Evolutionary conservation across 2,797 vertebrate genomes (phyloP).

Genomic region (Tenualosa thibaudeaui): DNA sequence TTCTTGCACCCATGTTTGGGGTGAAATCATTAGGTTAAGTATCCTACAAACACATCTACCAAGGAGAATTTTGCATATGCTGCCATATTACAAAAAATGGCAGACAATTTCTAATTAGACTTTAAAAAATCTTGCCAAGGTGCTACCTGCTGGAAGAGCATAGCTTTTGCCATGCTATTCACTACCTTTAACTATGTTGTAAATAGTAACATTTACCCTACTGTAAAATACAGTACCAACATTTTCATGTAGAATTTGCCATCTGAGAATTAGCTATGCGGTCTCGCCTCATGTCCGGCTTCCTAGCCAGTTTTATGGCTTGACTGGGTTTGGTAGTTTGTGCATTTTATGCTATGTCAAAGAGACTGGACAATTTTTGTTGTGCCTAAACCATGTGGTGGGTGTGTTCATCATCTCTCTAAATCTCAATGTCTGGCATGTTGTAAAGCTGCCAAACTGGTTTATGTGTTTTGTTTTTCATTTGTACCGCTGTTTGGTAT

Average conservation of each 20-base stretch:
- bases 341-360: slow-evolving; percentile 41
- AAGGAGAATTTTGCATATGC: slow-evolving; percentile 51
- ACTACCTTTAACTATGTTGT: slow-evolving; percentile 45
- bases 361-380: slow-evolving; percentile 28
- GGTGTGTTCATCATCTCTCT: slow-evolving; percentile 32
- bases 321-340: slow-evolving; percentile 40
- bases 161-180: slow-evolving; percentile 44
- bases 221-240: slow-evolving; percentile 37
- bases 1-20: slow-evolving; percentile 65
- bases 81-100: slow-evolving; percentile 41
- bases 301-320: slow-evolving; percentile 74
- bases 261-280: slow-evolving; percentile 52
- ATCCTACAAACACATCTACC: slow-evolving; percentile 50
- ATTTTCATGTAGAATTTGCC: slow-evolving; percentile 42
- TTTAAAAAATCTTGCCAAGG: slow-evolving; percentile 48
- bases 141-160: slow-evolving; percentile 50
- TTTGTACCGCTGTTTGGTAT: slow-evolving; percentile 42
- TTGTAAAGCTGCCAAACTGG: slow-evolving; percentile 55
- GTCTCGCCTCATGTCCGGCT: slow-evolving; percentile 47
- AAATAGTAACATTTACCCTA: slow-evolving; percentile 43
- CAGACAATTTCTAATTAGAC: slow-evolving; percentile 33
- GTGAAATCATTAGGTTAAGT: slow-evolving; percentile 50
- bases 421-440: slow-evolving; percentile 45
- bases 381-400: slow-evolving; percentile 41
- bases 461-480: slow-evolving; percentile 43